A percentile compares a stretch with the other conserved stretches of the same genome.
These are phyloP conservation scores for Pinna nobilis DNA, from an alignment of 1,140 invertebrate genomes.

Conservation along the genomic window DNA sequence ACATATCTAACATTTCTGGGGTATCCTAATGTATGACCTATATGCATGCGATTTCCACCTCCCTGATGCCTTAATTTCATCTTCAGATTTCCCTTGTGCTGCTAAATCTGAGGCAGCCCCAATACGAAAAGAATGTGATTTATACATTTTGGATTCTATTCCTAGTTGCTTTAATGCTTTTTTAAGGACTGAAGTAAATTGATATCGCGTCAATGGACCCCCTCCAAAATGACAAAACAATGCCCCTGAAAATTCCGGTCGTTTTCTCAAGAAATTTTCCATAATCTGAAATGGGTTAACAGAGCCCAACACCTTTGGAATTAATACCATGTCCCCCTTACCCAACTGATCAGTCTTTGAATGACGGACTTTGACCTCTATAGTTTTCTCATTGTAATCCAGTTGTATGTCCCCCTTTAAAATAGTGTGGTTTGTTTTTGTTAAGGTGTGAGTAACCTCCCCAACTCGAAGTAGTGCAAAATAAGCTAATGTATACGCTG, in stretches of 20 bases:
- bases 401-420: neutral
- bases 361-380: neutral
- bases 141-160: neutral
- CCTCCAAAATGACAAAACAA: constrained; percentile 23
- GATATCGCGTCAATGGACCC: constrained; percentile 2
- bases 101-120: constrained; percentile 13
- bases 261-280: neutral
- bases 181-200: constrained; percentile 10
- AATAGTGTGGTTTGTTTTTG: neutral
- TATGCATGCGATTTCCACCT: constrained; percentile 13
- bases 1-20: too few relatives aligned
- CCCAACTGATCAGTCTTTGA: constrained; percentile 15
- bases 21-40: constrained; percentile 1
- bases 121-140: constrained; percentile 31
- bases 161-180: constrained; percentile 5
- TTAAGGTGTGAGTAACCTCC: neutral
- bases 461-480: constrained; percentile 15
- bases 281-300: neutral
- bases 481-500: constrained; percentile 15
- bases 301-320: neutral
- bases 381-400: neutral
- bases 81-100: neutral
- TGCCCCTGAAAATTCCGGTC: constrained; percentile 5
- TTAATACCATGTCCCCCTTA: neutral
- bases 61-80: constrained; percentile 8